A percentile compares a stretch with the other conserved stretches of the same genome.
Conservation (phyloP, 2,888 invertebrate genomes). For the Uloborus plumipes region DNA sequence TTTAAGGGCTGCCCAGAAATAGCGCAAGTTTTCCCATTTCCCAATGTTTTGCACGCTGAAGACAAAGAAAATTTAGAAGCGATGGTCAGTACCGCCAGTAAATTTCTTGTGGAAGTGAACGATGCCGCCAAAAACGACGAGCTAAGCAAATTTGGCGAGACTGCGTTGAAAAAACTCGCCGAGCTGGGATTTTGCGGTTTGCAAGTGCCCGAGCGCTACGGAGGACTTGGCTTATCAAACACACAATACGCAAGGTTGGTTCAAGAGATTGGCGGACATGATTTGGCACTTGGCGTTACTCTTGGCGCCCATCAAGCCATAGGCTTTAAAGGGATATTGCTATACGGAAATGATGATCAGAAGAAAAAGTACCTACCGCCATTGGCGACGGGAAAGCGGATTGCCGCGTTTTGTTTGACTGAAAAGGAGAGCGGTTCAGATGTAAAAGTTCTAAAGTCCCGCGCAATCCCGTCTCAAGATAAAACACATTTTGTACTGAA, state of each 20-base stretch:
- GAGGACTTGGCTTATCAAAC: conserved; percentile 75
- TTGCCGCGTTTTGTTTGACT: conserved; percentile 94
- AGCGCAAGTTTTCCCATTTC: no score
- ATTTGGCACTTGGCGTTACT: conserved; percentile 92
- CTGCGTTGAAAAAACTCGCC: conserved; percentile 84
- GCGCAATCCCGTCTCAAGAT: conserved; percentile 87
- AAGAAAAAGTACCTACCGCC: conserved; percentile 92
- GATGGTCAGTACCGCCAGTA: no score
- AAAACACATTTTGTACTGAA: conserved; percentile 93
- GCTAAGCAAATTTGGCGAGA: conserved; percentile 80
- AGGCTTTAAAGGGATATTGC: conserved; percentile 82
- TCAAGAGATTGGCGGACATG: conserved; percentile 92
- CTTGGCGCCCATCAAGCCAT: conserved; percentile 93
- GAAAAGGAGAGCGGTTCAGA: conserved; percentile 95
- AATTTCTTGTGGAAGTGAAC: conserved; percentile 77
- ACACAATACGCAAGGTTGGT: conserved; percentile 94
- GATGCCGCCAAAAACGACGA: conserved; percentile 90
- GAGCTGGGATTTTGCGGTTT: conserved; percentile 94
- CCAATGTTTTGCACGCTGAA: no score
- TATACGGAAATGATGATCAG: conserved; percentile 90
- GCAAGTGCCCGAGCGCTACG: conserved; percentile 84
- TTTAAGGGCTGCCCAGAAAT: no score
- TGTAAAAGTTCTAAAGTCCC: conserved; percentile 81
- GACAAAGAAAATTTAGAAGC: no score
- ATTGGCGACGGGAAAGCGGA: conserved; percentile 83